Conservation (phyloP, 1,140 invertebrate genomes). For the Campoletis sonorensis region DNA sequence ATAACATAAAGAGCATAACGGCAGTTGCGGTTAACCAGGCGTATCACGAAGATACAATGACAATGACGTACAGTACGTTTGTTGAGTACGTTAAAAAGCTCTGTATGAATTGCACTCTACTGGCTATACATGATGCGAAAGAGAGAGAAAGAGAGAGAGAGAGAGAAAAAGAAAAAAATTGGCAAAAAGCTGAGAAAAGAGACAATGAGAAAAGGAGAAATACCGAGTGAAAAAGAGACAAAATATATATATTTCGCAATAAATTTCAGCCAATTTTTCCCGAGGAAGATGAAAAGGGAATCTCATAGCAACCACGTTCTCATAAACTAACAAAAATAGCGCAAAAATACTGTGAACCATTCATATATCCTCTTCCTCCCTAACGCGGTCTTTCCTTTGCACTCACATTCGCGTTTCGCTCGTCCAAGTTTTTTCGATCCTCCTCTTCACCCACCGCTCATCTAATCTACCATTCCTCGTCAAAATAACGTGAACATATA, state of each 20-base stretch:
- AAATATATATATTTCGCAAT: constrained; percentile 56
- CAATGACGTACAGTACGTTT: constrained; percentile 63
- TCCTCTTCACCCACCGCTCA: background rate
- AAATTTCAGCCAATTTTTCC: constrained; percentile 65
- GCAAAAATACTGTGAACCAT: constrained; percentile 60
- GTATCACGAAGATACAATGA: constrained; percentile 36
- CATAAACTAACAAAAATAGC: constrained; percentile 66
- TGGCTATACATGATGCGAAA: constrained; percentile 6
- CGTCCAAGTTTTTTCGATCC: background rate
- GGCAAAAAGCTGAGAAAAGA: background rate
- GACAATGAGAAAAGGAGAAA: background rate
- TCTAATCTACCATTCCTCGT: background rate
- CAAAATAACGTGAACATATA: background rate
- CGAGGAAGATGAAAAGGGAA: constrained; percentile 49
- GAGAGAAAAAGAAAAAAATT: background rate
- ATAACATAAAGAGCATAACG: constrained; percentile 19
- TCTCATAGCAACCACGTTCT: constrained; percentile 57
- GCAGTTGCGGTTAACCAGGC: constrained; percentile 33
- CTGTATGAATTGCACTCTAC: constrained; percentile 5
- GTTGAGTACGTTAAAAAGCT: constrained; percentile 43
- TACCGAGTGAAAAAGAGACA: constrained; percentile 5
- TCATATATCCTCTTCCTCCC: background rate
- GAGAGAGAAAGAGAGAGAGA: constrained; percentile 18
- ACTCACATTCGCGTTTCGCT: background rate
- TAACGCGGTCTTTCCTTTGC: background rate